A percentile compares a stretch with the other conserved stretches of the same genome.
Evolutionary conservation across 1,140 invertebrate genomes (phyloP).

Genomic region (Pseudomyrmex gracilis): DNA sequence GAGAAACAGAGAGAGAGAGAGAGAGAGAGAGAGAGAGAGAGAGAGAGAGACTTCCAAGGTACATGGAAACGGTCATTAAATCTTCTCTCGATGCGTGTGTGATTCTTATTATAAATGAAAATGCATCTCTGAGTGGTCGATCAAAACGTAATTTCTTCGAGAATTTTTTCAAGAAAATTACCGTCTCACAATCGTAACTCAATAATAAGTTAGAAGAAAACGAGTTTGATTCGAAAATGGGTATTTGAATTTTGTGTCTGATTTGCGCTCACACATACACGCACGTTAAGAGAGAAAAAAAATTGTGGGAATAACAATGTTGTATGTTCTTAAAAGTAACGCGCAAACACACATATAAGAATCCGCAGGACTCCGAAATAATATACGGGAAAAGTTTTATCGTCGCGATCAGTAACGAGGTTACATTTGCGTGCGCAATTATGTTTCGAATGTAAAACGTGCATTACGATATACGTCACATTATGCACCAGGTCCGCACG

Average conservation of each 20-base stretch:
- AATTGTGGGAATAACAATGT: not conserved
- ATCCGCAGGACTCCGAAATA: not conserved
- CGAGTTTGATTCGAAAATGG: not conserved
- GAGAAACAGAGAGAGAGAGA: too few relatives aligned
- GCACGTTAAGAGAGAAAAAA: too few relatives aligned
- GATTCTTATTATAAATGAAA: slow-evolving; percentile 65
- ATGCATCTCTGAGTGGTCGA: not conserved
- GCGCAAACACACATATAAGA: not conserved
- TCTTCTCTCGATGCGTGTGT: slow-evolving; percentile 54
- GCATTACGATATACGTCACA: slow-evolving; percentile 65
- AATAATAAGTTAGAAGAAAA: not conserved
- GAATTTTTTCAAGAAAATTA: not conserved
- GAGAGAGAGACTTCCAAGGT: slow-evolving; percentile 22
- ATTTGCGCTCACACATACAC: too few relatives aligned
- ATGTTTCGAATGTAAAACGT: slow-evolving; percentile 19
- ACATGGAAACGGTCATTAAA: slow-evolving; percentile 68
- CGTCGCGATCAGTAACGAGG: not conserved
- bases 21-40: too few relatives aligned
- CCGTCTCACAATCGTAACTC: not conserved
- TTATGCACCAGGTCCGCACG: slow-evolving; percentile 56
- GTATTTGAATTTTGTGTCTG: too few relatives aligned
- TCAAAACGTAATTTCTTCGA: not conserved
- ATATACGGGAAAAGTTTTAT: not conserved
- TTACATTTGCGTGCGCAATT: slow-evolving; percentile 20
- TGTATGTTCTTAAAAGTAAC: not conserved